Base-by-base conservation (phyloP, 2,888 invertebrate genomes). In the Sinhomidia bicolor region DNA sequence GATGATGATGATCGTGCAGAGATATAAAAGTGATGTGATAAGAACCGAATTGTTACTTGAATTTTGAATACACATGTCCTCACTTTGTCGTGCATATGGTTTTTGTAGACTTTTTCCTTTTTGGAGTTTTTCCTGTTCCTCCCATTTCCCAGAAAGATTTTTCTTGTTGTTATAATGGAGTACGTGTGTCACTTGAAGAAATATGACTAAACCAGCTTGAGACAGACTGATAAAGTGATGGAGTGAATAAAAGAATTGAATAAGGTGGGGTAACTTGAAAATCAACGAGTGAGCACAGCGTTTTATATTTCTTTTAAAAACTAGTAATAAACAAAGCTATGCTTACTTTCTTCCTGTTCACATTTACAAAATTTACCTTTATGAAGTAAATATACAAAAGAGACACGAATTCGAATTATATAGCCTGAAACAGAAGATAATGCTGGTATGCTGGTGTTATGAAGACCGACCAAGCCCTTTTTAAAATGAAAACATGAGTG, bases 81-180 rank as follows among this genome's bases (percentile, higher is more conserved):
- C 51, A 3, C 7, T 32, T 12, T 26, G 62, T 5, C 26, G 29
- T 36, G 17, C 54, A 41, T 62, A 41, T 74, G 85, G 36, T 23
- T 65, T 74, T 85, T 79, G 65, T 79, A 65, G 85, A 68, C 85
- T 78, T 80, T 68, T 80, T 17, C 80, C 74, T 74, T 86, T 81
- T 86, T 57, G 36, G 86, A 32, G 12, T 41, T 54, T 83, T 81
- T 81, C 26, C 51, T 41, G 80, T 60, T 65, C 86, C 86, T 80
- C 86, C 86, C 86, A 62, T 65, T 68, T 68, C 60, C 20, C 44
- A 80, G 71, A 68, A 80, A 54, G 20, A 79, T 29, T 84, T 84
- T 41, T 74, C 23, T 17, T 84, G 85, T 57, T 78, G 20, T 44
- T 23, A 60, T 65, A 65, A 79, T 65, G 14, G 68, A 83, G 71